These are phyloP conservation scores for Nylanderia fulva DNA, from an alignment of 1,140 invertebrate genomes.

Conservation along the genomic window DNA sequence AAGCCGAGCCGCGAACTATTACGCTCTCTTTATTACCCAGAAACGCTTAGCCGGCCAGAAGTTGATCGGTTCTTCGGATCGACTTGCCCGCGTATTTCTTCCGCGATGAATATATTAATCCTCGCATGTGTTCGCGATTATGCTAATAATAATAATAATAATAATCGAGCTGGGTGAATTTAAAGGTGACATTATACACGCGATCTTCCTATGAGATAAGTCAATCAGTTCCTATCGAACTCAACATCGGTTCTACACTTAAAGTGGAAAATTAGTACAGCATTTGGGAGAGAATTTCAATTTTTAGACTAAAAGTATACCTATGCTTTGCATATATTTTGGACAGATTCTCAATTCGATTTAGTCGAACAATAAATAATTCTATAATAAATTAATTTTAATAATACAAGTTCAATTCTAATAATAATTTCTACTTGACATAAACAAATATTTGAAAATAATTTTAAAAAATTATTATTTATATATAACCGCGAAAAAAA, in stretches of 20 bases:
- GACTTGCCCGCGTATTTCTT: background rate
- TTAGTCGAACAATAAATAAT: background rate
- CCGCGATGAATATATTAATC: background rate
- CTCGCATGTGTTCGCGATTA: constrained; percentile 4
- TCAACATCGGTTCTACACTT: background rate
- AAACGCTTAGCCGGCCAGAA: constrained; percentile 47
- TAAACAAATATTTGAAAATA: background rate
- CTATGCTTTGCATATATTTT: background rate
- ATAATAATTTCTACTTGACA: no score
- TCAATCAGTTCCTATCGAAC: background rate
- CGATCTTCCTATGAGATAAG: background rate
- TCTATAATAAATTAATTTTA: background rate
- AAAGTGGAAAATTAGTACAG: background rate
- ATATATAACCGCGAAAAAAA: background rate
- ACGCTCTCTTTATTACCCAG: constrained; percentile 64
- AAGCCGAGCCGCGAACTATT: constrained; percentile 69
- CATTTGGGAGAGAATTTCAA: background rate
- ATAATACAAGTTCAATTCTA: background rate
- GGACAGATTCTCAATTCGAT: background rate
- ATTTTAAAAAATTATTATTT: background rate
- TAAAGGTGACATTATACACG: background rate
- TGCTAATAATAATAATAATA: no score
- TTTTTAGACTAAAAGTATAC: background rate
- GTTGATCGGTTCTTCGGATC: constrained; percentile 2
- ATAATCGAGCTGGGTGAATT: background rate